phyloP scores from a whole-genome alignment of 2,888 invertebrate species.

The Diplazon laetatorius region DNA sequence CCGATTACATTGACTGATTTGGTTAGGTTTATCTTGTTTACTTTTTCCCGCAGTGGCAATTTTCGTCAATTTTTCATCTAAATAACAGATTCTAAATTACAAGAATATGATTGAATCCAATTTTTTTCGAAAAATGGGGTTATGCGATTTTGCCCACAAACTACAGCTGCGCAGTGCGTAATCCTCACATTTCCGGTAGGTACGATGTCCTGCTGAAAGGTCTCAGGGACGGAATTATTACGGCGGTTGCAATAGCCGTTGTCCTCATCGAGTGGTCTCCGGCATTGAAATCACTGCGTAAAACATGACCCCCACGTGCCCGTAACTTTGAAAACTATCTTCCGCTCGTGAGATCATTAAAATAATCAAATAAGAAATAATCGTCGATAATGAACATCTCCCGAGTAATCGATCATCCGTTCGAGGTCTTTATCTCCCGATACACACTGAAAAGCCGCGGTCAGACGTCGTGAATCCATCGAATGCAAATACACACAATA shows the following conservation, averaged over 20 bases:
- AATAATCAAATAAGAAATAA: constrained; percentile 16
- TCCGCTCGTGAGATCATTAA: constrained; percentile 28
- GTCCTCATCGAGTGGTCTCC: constrained; percentile 53
- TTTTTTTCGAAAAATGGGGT: too few species aligned
- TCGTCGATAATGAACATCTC: not conserved
- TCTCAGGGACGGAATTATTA: constrained; percentile 65
- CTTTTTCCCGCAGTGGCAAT: too few species aligned
- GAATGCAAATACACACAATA: not conserved
- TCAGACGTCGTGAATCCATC: not conserved
- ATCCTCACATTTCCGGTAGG: constrained; percentile 50
- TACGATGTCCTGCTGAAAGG: constrained; percentile 66
- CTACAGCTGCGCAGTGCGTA: not conserved
- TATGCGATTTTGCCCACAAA: not conserved
- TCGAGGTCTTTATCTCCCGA: not conserved
- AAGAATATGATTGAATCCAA: too few species aligned
- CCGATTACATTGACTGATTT: too few species aligned
- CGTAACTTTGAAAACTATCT: not conserved
- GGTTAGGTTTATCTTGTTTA: too few species aligned
- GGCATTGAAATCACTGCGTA: constrained; percentile 27
- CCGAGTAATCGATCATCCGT: constrained; percentile 11
- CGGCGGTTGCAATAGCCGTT: constrained; percentile 34
- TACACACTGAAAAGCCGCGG: not conserved
- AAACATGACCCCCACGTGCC: not conserved
- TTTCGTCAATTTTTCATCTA: too few species aligned
- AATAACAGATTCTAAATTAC: too few species aligned